A percentile compares a stretch with the other conserved stretches of the same genome.
phyloP scores from a whole-genome alignment of 2,113 vertebrate genomes.

The Heptranchias perlo region DNA sequence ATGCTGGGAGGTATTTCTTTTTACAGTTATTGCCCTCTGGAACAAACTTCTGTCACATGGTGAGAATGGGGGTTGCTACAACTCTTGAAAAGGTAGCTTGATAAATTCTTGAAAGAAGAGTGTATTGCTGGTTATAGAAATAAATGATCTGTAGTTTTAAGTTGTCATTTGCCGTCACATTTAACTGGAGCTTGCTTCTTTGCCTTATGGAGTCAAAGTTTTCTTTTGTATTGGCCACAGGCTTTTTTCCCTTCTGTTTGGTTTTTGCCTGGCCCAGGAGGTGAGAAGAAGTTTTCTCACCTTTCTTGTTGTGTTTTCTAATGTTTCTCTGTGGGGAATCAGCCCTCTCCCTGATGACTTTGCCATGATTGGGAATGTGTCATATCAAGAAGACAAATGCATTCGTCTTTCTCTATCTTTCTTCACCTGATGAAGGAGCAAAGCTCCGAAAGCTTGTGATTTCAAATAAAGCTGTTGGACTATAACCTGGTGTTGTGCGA shows the following conservation, averaged over 20 bases:
- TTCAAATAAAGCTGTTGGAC: too few species aligned
- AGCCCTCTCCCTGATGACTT: neutral
- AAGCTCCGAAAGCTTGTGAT: too few species aligned
- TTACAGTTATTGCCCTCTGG: neutral
- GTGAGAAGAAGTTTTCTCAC: neutral
- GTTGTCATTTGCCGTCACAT: neutral
- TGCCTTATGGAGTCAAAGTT: neutral
- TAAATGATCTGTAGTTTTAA: neutral
- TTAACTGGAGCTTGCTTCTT: neutral
- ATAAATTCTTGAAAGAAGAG: neutral
- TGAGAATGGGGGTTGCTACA: neutral
- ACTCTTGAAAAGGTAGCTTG: neutral
- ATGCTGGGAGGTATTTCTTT: neutral
- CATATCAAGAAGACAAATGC: neutral
- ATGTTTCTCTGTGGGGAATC: neutral
- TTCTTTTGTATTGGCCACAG: neutral
- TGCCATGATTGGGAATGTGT: neutral
- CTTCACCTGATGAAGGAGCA: too few species aligned
- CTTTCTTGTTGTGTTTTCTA: neutral
- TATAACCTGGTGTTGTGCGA: too few species aligned
- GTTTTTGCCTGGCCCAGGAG: neutral
- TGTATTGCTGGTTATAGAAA: neutral
- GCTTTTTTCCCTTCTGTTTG: neutral
- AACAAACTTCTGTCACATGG: neutral
- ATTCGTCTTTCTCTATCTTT: neutral